A percentile compares a stretch with the other conserved stretches of the same genome.
These are phyloP conservation scores for Heliconius charithonia DNA, from an alignment of 2,888 invertebrate species.

Conservation along the genomic window DNA sequence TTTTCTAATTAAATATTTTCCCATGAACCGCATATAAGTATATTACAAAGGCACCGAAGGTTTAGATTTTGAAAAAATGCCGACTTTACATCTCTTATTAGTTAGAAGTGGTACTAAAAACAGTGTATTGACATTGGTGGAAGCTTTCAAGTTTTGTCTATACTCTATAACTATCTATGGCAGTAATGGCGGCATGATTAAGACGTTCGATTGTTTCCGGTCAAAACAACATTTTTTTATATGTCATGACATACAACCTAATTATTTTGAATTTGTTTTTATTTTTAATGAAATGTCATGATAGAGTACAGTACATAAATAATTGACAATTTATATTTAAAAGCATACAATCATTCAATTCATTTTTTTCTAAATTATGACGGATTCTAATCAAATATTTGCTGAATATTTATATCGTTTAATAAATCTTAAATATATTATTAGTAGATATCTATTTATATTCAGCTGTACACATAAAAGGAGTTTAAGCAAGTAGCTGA, in stretches of 20 bases:
- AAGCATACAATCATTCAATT: no score
- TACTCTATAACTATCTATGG: constrained; percentile 57
- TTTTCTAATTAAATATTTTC: constrained; percentile 84
- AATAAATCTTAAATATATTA: background rate
- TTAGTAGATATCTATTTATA: constrained; percentile 7
- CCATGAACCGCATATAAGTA: constrained; percentile 68
- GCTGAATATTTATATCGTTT: background rate
- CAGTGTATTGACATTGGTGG: constrained; percentile 76
- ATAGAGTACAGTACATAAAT: no score
- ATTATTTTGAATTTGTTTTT: background rate
- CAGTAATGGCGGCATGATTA: constrained; percentile 70
- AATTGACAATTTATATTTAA: no score
- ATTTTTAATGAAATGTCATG: background rate
- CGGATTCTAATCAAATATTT: no score
- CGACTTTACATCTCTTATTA: constrained; percentile 82
- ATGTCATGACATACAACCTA: background rate
- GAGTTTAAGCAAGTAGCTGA: constrained; percentile 47
- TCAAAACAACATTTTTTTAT: constrained; percentile 13
- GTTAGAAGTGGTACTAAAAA: constrained; percentile 81
- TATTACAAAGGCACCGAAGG: constrained; percentile 71
- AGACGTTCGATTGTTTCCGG: constrained; percentile 56
- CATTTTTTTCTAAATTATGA: no score
- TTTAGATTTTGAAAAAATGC: constrained; percentile 63
- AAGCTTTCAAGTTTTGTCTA: constrained; percentile 74
- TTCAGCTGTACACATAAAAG: constrained; percentile 4